Evolutionary conservation across 2,797 vertebrate genomes (phyloP).

Genomic region (Knipowitschia caucasica): DNA sequence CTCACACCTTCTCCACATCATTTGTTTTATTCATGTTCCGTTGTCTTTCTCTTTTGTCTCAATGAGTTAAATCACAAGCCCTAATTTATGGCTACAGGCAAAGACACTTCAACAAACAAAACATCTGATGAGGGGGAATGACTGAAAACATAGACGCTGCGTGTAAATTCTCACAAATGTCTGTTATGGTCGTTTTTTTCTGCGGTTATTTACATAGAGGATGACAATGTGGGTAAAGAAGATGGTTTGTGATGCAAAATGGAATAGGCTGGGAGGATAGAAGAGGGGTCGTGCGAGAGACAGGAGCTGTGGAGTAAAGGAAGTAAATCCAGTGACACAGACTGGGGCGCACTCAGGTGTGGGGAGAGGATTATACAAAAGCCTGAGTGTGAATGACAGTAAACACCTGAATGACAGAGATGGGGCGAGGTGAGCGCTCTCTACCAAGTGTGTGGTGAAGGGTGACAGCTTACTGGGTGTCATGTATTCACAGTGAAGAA

Average conservation of each 20-base stretch:
- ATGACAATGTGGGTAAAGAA: constrained; percentile 70
- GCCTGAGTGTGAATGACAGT: constrained; percentile 76
- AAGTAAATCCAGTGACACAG: constrained; percentile 73
- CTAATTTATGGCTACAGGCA: constrained; percentile 71
- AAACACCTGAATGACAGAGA: constrained; percentile 82
- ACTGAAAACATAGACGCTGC: constrained; percentile 60
- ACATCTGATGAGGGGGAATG: constrained; percentile 64
- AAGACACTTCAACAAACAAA: constrained; percentile 70
- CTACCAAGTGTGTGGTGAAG: constrained; percentile 36
- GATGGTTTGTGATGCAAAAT: constrained; percentile 63
- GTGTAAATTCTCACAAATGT: constrained; percentile 68
- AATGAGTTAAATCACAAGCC: constrained; percentile 72
- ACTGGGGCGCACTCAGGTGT: constrained; percentile 75
- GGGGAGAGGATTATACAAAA: constrained; percentile 78
- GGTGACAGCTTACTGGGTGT: constrained; percentile 59
- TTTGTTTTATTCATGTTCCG: constrained; percentile 77
- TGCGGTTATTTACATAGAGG: constrained; percentile 72
- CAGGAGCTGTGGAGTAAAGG: constrained; percentile 4
- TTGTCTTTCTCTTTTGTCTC: constrained; percentile 73
- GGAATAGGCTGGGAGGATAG: constrained; percentile 47
- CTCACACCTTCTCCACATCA: constrained; percentile 67
- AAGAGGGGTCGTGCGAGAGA: constrained; percentile 27
- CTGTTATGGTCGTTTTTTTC: constrained; percentile 69
- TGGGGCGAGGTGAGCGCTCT: constrained; percentile 37
- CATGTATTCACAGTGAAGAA: constrained; percentile 52